Evolutionary conservation across 2,797 vertebrate genomes (phyloP).

Genomic region (Micrastur ruficollis): DNA sequence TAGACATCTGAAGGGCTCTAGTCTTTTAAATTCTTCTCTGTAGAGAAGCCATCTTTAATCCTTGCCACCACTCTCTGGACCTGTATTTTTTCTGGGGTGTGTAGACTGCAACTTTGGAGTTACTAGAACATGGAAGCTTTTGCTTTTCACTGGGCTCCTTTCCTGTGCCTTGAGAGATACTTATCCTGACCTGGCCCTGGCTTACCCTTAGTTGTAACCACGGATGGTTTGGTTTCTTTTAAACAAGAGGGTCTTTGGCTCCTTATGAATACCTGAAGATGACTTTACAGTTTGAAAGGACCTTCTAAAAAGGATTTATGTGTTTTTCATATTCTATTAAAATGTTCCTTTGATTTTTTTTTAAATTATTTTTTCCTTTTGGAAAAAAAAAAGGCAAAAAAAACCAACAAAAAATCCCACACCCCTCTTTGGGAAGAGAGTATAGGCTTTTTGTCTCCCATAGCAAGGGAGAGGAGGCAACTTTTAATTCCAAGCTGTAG

Average conservation of each 20-base stretch:
- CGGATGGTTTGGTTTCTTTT: neutral
- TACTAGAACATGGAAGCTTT: neutral
- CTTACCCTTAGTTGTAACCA: neutral
- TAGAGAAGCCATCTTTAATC: neutral
- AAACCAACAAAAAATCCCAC: rapidly evolving
- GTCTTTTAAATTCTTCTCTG: neutral
- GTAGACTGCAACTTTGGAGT: neutral
- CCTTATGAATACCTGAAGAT: neutral
- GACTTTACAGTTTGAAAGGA: neutral
- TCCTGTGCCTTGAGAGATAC: neutral
- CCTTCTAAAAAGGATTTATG: neutral
- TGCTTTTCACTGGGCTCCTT: neutral
- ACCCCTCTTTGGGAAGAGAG: neutral
- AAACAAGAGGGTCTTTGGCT: neutral
- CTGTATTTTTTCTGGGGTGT: neutral
- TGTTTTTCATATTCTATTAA: neutral
- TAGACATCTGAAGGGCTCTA: neutral
- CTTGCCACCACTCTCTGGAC: neutral
- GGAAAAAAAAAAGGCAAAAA: rapidly evolving
- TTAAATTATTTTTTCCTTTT: neutral
- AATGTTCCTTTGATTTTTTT: neutral
- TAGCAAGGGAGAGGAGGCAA: neutral
- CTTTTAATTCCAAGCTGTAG: neutral
- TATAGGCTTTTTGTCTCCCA: neutral
- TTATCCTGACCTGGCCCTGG: neutral